These are phyloP conservation scores for Oenanthe oenanthe DNA, from an alignment of 2,113 vertebrate genomes.

Conservation along the genomic window DNA sequence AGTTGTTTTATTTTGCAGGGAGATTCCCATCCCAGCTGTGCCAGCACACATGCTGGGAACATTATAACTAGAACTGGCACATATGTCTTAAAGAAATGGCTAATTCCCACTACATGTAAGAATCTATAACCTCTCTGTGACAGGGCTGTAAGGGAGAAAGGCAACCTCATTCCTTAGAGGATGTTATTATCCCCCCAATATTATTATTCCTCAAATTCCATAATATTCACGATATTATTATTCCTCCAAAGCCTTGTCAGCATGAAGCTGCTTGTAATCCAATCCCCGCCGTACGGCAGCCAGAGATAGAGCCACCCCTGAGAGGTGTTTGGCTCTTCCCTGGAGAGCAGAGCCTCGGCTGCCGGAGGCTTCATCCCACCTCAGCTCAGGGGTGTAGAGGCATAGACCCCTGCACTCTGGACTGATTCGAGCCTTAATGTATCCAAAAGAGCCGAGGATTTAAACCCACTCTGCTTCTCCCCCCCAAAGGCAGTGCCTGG, in stretches of 20 bases:
- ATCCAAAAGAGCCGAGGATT: neutral
- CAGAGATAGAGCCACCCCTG: slow-evolving; percentile 8
- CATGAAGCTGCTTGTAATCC: slow-evolving; percentile 60
- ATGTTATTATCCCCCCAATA: slow-evolving; percentile 33
- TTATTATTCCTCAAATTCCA: slow-evolving; percentile 52
- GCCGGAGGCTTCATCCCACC: neutral
- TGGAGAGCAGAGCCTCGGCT: neutral
- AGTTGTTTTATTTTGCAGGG: slow-evolving; percentile 22
- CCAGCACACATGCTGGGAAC: slow-evolving; percentile 28
- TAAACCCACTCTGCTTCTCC: neutral
- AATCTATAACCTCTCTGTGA: neutral
- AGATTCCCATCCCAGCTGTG: slow-evolving; percentile 28
- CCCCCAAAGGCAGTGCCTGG: neutral
- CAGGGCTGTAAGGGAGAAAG: neutral
- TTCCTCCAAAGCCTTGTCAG: slow-evolving; percentile 48
- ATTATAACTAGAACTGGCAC: slow-evolving; percentile 25
- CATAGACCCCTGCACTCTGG: neutral
- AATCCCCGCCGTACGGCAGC: neutral
- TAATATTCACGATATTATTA: slow-evolving; percentile 58
- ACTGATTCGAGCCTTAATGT: neutral
- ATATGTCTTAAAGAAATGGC: neutral
- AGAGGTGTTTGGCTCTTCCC: neutral
- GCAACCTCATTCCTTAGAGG: slow-evolving; percentile 10
- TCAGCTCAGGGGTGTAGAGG: fast-evolving
- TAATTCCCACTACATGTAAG: neutral